Conservation (phyloP, 1,140 invertebrate species). For the Harpegnathos saltator region DNA sequence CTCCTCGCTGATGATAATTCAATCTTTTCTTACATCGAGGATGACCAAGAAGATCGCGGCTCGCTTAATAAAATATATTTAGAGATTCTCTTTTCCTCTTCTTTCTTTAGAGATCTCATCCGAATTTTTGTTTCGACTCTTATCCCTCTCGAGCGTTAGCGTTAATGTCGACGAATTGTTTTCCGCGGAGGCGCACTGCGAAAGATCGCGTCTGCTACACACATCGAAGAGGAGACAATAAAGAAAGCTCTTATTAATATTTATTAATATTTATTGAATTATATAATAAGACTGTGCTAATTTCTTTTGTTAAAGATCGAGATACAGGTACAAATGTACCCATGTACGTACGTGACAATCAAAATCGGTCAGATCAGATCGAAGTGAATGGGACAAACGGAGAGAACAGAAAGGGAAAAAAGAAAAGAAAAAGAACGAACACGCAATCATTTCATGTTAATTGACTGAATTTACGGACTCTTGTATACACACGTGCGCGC, state of each 20-base stretch:
- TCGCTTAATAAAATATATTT: conserved; percentile 45
- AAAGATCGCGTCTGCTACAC: neutral
- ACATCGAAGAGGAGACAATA: conserved; percentile 27
- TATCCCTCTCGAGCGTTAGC: no score
- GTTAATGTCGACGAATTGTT: neutral
- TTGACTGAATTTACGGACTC: conserved; percentile 56
- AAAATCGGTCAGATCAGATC: neutral
- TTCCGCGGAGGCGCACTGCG: neutral
- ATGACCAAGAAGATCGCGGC: neutral
- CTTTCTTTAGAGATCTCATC: neutral
- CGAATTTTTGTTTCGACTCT: no score
- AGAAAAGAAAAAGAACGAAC: neutral
- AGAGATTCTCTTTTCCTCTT: neutral
- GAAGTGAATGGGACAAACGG: conserved; percentile 3
- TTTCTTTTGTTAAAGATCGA: neutral
- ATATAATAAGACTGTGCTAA: conserved; percentile 31
- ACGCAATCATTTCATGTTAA: conserved; percentile 48
- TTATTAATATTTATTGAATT: conserved; percentile 77
- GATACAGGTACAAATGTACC: conserved; percentile 24
- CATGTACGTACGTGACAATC: neutral
- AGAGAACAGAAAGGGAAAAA: neutral
- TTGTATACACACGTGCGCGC: conserved; percentile 61
- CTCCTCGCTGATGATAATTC: neutral
- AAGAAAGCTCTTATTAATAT: conserved; percentile 34
- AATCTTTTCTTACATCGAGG: conserved; percentile 8